These are phyloP conservation scores for Leptatherina wallacei DNA, from an alignment of 2,797 vertebrate genomes.

Conservation along the genomic window DNA sequence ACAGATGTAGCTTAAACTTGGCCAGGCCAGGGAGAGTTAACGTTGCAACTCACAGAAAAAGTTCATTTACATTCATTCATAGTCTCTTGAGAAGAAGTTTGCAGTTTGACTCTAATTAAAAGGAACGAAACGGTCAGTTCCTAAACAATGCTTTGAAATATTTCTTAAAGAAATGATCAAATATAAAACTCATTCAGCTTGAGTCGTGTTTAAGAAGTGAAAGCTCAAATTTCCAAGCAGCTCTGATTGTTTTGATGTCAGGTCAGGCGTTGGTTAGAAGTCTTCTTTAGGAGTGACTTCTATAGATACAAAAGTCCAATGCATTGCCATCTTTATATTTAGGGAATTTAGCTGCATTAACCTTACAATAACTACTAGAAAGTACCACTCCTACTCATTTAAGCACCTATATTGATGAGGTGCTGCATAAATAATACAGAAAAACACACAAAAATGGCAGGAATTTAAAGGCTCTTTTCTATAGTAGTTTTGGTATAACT, in stretches of 20 bases:
- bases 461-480: not conserved
- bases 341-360: not conserved
- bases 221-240: not conserved
- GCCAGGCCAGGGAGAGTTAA: not conserved
- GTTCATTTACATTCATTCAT: too few species aligned
- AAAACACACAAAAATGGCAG: not conserved
- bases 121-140: too few species aligned
- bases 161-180: too few species aligned
- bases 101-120: not conserved
- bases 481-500: slow-evolving; percentile 7
- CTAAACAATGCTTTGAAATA: too few species aligned
- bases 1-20: not conserved
- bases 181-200: too few species aligned
- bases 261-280: not conserved
- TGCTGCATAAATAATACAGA: not conserved
- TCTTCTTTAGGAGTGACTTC: not conserved
- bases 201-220: too few species aligned
- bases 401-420: not conserved
- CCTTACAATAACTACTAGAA: not conserved
- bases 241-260: not conserved
- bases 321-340: not conserved
- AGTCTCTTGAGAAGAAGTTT: not conserved
- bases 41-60: not conserved
- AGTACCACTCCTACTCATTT: not conserved
- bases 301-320: not conserved